Percentiles rank a stretch among this genome's conserved stretches.
These are phyloP conservation scores for Dendrolimus houi DNA, from an alignment of 2,888 invertebrate genomes.

Conservation along the genomic window DNA sequence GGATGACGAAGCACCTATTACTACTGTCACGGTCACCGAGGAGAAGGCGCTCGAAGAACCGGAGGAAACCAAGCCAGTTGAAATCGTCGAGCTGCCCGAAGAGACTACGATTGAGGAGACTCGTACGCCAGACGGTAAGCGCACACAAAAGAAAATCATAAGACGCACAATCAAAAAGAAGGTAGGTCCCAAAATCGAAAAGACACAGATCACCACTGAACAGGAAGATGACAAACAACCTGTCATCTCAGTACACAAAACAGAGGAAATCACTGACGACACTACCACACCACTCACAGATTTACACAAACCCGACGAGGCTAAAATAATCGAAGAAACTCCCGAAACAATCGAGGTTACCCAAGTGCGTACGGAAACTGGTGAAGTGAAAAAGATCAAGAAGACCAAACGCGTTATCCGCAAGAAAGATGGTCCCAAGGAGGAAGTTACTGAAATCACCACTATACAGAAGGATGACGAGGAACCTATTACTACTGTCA, in stretches of 20 bases:
- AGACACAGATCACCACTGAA: constrained; percentile 31
- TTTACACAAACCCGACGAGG: constrained; percentile 14
- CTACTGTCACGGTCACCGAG: constrained; percentile 27
- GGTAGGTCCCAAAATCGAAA: constrained; percentile 11
- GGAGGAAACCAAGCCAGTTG: constrained; percentile 17
- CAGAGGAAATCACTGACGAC: constrained; percentile 35
- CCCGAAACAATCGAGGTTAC: constrained; percentile 12
- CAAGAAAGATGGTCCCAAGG: constrained; percentile 13
- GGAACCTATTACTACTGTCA: constrained; percentile 9
- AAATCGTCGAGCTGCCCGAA: constrained; percentile 19
- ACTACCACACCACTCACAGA: constrained; percentile 14
- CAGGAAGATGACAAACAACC: constrained; percentile 60
- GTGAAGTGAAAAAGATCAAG: constrained; percentile 21
- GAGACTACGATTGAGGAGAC: constrained; percentile 16
- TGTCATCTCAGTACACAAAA: constrained; percentile 42
- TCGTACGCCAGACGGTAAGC: constrained; percentile 24
- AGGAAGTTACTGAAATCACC: constrained; percentile 18
- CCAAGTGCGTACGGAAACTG: constrained; percentile 21
- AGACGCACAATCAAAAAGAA: constrained; percentile 43
- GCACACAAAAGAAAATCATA: constrained; percentile 22
- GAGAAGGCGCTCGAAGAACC: constrained; percentile 20
- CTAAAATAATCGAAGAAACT: constrained; percentile 22
- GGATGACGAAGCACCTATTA: constrained; percentile 41
- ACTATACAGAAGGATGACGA: constrained; percentile 14
- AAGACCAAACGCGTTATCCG: constrained; percentile 10